phyloP scores from a whole-genome alignment of 2,797 vertebrate species.

The Hyperoplus lanceolatus region DNA sequence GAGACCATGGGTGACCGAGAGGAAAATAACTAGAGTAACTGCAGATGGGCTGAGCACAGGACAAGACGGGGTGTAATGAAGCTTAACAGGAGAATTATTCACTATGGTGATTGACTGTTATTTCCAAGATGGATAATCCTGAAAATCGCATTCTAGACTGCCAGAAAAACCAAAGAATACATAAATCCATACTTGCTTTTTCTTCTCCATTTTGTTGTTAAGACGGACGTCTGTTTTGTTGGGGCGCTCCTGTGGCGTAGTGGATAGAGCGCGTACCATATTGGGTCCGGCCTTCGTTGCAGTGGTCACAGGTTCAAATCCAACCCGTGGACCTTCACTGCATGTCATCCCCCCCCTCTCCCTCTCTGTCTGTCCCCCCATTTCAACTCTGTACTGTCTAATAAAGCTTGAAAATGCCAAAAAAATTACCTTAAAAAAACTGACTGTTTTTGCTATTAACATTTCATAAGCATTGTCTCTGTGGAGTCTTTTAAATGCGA shows the following conservation, averaged over 20 bases:
- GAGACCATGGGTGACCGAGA: constrained; percentile 1
- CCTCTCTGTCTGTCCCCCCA: too few species aligned
- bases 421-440: not conserved
- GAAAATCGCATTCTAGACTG: not conserved
- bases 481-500: not conserved
- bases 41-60: constrained; percentile 29
- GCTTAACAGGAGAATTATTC: constrained; percentile 30
- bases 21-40: not conserved
- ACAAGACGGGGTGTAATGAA: constrained; percentile 20
- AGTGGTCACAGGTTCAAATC: too few species aligned
- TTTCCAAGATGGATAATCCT: constrained; percentile 14
- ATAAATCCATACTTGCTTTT: not conserved
- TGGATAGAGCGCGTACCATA: too few species aligned
- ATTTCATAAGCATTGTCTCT: not conserved
- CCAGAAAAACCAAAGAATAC: constrained; percentile 1
- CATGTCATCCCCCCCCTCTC: too few species aligned
- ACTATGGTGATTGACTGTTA: not conserved
- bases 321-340: too few species aligned
- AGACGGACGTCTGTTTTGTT: too few species aligned
- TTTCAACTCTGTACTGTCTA: too few species aligned
- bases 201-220: not conserved
- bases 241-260: too few species aligned
- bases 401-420: too few species aligned
- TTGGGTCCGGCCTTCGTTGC: too few species aligned
- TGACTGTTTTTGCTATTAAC: not conserved